Evolutionary conservation across 1,140 invertebrate genomes (phyloP).

Genomic region (Orius laevigatus): DNA sequence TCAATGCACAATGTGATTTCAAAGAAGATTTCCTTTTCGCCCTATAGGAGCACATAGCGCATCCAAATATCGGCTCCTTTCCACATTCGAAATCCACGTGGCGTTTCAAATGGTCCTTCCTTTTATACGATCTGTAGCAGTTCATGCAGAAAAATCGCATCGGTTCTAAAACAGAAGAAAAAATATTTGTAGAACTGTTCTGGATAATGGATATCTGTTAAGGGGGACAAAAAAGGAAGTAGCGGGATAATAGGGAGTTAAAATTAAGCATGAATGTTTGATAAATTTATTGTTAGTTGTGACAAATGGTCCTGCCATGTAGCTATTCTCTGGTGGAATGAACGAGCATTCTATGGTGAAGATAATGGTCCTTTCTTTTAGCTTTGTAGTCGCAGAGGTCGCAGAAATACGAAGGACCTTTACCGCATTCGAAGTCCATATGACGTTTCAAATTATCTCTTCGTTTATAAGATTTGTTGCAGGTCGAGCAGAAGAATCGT

Average conservation of each 20-base stretch:
- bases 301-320: too few relatives aligned
- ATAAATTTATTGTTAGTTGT: too few relatives aligned
- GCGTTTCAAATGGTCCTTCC: slow-evolving; percentile 21
- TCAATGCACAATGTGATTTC: slow-evolving; percentile 27
- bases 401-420: slow-evolving; percentile 1
- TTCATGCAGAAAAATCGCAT: slow-evolving; percentile 23
- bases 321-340: too few relatives aligned
- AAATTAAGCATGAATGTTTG: too few relatives aligned
- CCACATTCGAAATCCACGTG: slow-evolving; percentile 19
- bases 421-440: slow-evolving; percentile 13
- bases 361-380: slow-evolving; percentile 4
- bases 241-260: too few relatives aligned
- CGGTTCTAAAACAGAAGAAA: too few relatives aligned
- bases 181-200: too few relatives aligned
- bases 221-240: too few relatives aligned
- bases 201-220: too few relatives aligned
- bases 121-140: slow-evolving; percentile 32
- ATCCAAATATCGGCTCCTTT: slow-evolving; percentile 17
- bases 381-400: background rate
- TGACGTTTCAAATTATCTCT: background rate
- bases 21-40: slow-evolving; percentile 37
- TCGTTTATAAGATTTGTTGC: background rate
- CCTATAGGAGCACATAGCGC: slow-evolving; percentile 30
- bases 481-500: background rate
- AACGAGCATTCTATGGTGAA: too few relatives aligned